Evolutionary conservation across 2,113 vertebrate genomes (phyloP).

Genomic region (Pitta sordida): DNA sequence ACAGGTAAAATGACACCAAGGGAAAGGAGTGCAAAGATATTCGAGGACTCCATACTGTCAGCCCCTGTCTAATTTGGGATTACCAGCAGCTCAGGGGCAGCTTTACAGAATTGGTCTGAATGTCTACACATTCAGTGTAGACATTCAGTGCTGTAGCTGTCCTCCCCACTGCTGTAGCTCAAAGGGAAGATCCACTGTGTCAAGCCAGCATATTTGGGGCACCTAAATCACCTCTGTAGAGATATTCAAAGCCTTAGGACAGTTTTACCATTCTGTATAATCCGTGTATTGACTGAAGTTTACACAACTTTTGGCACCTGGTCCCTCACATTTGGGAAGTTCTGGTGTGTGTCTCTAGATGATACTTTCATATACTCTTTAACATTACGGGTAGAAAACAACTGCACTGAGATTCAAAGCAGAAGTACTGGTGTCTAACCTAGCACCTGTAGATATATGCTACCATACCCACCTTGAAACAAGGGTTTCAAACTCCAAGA

Average conservation of each 20-base stretch:
- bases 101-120: background rate
- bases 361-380: background rate
- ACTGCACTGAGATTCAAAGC: background rate
- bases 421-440: background rate
- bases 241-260: background rate
- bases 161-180: too few relatives aligned
- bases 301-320: background rate
- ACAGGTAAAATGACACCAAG: background rate
- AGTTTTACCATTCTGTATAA: fast-evolving
- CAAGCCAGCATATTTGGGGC: background rate
- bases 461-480: background rate
- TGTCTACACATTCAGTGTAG: background rate
- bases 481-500: background rate
- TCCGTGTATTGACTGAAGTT: background rate
- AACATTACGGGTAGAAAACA: background rate
- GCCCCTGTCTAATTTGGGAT: background rate
- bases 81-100: background rate
- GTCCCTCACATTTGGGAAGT: background rate
- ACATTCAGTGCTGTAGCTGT: too few relatives aligned
- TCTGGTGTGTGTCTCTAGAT: background rate
- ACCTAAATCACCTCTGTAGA: background rate
- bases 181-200: background rate
- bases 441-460: background rate
- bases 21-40: background rate
- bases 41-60: background rate